Conservation (phyloP, 2,797 vertebrate genomes). For the Lerista edwardsae region DNA sequence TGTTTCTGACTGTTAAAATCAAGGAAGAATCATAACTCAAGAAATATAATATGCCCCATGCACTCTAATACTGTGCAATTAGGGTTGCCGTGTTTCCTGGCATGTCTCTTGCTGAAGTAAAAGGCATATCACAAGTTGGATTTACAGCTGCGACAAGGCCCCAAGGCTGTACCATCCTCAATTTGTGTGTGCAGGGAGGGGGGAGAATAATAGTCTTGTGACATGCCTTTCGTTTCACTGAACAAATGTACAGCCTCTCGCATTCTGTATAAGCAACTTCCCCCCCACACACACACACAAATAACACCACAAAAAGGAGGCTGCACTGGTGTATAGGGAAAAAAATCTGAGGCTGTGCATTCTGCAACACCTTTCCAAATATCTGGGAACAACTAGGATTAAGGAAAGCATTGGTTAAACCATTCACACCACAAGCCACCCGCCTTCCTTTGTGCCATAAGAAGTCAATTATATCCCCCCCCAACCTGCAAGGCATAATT, state of each 20-base stretch:
- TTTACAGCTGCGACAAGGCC: slow-evolving; percentile 58
- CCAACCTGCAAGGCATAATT: background rate
- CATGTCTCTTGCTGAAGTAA: slow-evolving; percentile 49
- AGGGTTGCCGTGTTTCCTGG: background rate
- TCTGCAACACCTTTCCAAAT: background rate
- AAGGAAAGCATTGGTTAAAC: background rate
- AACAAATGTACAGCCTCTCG: slow-evolving; percentile 44
- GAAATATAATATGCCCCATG: background rate
- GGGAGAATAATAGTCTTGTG: slow-evolving; percentile 29
- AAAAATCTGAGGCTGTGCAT: background rate
- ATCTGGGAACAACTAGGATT: no score
- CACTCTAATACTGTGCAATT: background rate
- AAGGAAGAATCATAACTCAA: slow-evolving; percentile 35
- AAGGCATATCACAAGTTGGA: slow-evolving; percentile 58
- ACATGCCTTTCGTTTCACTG: slow-evolving; percentile 62
- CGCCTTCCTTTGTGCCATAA: background rate
- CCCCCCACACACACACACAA: no score
- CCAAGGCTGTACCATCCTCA: slow-evolving; percentile 32
- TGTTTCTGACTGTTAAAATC: slow-evolving; percentile 18
- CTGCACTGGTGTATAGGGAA: background rate
- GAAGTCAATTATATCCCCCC: background rate
- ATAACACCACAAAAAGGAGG: background rate
- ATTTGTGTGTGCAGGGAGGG: background rate
- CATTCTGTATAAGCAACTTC: slow-evolving; percentile 40
- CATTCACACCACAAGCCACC: background rate